These are phyloP conservation scores for Spatulosminthurus flaviceps DNA, from an alignment of 2,888 invertebrate genomes.

Conservation along the genomic window DNA sequence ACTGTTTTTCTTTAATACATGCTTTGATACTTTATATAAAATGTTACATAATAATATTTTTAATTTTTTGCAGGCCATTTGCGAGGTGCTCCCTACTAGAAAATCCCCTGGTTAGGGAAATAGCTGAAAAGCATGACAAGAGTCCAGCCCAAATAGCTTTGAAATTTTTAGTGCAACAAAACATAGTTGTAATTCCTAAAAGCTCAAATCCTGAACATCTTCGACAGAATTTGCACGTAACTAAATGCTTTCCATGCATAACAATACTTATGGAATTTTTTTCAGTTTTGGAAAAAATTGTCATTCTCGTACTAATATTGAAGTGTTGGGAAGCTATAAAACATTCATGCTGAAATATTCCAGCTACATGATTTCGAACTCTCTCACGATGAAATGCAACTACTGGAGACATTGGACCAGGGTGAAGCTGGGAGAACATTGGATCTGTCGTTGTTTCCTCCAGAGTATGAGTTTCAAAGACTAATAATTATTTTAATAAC, in stretches of 20 bases:
- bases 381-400: slow-evolving; percentile 72
- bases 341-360: too few relatives aligned
- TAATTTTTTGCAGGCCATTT: slow-evolving; percentile 48
- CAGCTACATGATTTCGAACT: slow-evolving; percentile 77
- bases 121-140: slow-evolving; percentile 71
- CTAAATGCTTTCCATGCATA: neutral
- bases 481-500: too few relatives aligned
- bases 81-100: slow-evolving; percentile 60
- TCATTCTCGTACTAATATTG: too few relatives aligned
- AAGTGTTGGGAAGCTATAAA: too few relatives aligned
- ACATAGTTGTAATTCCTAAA: slow-evolving; percentile 82
- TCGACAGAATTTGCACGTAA: slow-evolving; percentile 77
- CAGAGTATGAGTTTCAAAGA: too few relatives aligned
- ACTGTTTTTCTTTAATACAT: neutral
- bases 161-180: slow-evolving; percentile 77
- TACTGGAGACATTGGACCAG: slow-evolving; percentile 73
- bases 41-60: too few relatives aligned
- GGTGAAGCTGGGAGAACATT: slow-evolving; percentile 75
- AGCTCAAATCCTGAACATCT: slow-evolving; percentile 79
- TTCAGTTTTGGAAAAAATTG: slow-evolving; percentile 19
- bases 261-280: too few relatives aligned
- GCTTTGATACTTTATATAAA: neutral
- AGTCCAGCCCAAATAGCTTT: slow-evolving; percentile 80
- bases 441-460: slow-evolving; percentile 5
- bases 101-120: slow-evolving; percentile 65